A percentile compares a stretch with the other conserved stretches of the same genome.
These are phyloP conservation scores for Brachypodius melanocephalos DNA, from an alignment of 2,113 vertebrate genomes.

Conservation along the genomic window DNA sequence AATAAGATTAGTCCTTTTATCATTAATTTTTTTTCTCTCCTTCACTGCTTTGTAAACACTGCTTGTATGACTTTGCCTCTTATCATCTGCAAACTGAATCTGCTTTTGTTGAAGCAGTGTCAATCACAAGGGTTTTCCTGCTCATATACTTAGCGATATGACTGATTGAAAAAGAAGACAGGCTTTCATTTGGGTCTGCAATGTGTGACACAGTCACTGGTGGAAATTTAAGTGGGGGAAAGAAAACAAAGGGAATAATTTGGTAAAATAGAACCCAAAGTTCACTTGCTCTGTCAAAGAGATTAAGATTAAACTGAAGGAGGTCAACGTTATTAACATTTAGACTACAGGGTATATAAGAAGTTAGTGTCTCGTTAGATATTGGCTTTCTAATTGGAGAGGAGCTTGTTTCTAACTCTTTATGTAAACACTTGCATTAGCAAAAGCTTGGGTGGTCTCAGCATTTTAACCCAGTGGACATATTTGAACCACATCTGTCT, in stretches of 20 bases:
- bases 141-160: conserved; percentile 65
- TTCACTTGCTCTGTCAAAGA: conserved; percentile 67
- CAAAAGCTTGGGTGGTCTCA: conserved; percentile 63
- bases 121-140: conserved; percentile 71
- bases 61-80: conserved; percentile 76
- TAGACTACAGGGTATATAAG: conserved; percentile 66
- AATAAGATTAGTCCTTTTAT: conserved; percentile 79
- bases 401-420: conserved; percentile 63
- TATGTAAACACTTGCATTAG: conserved; percentile 69
- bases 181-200: conserved; percentile 60
- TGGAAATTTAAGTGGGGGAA: not conserved
- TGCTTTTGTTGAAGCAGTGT: conserved; percentile 75
- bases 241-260: conserved; percentile 56
- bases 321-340: conserved; percentile 77
- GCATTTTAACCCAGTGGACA: conserved; percentile 12
- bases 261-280: conserved; percentile 57
- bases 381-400: conserved; percentile 65
- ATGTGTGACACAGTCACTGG: conserved; percentile 20
- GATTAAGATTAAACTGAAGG: conserved; percentile 74
- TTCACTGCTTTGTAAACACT: conserved; percentile 76
- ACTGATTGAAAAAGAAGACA: conserved; percentile 62
- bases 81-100: conserved; percentile 75
- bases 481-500: conserved; percentile 46
- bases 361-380: conserved; percentile 67
- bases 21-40: conserved; percentile 71